These are phyloP conservation scores for Athene cunicularia DNA, from an alignment of 2,113 vertebrate species.

Conservation along the genomic window DNA sequence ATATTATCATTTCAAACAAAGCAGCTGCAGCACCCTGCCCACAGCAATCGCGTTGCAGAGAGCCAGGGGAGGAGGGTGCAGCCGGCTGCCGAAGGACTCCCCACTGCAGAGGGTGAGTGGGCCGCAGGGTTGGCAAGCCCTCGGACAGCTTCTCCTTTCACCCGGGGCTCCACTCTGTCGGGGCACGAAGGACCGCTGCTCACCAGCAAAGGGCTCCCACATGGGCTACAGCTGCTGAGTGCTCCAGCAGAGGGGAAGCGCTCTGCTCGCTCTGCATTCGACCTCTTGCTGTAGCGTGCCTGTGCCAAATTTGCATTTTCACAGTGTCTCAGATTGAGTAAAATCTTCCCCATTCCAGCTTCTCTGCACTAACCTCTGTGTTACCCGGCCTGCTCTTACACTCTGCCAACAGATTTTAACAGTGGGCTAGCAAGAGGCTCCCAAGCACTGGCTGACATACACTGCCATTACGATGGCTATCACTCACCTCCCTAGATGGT, in stretches of 20 bases:
- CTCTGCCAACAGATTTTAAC: not conserved
- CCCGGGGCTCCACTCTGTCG: rapidly evolving
- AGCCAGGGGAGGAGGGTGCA: not conserved
- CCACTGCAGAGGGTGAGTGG: not conserved
- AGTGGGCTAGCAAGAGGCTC: not conserved
- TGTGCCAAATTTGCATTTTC: not conserved
- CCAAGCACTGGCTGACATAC: rapidly evolving
- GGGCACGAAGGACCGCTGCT: not conserved
- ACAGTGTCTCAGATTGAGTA: not conserved
- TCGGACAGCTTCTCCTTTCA: rapidly evolving
- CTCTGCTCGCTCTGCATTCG: not conserved
- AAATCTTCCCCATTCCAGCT: not conserved
- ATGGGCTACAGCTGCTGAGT: not conserved
- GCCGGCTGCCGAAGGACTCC: not conserved
- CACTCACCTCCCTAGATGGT: rapidly evolving
- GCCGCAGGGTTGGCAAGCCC: not conserved
- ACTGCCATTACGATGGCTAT: not conserved
- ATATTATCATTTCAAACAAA: conserved; percentile 51
- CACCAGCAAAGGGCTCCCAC: not conserved
- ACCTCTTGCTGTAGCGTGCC: not conserved
- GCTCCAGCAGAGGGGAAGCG: not conserved
- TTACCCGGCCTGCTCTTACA: rapidly evolving
- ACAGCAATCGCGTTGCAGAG: not conserved
- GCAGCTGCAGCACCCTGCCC: conserved; percentile 3
- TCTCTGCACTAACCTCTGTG: not conserved